Evolutionary conservation across 2,797 vertebrate species (phyloP), one percentile per base, ranked within the genome.

Genomic region (Chrysocyon brachyurus): DNA sequence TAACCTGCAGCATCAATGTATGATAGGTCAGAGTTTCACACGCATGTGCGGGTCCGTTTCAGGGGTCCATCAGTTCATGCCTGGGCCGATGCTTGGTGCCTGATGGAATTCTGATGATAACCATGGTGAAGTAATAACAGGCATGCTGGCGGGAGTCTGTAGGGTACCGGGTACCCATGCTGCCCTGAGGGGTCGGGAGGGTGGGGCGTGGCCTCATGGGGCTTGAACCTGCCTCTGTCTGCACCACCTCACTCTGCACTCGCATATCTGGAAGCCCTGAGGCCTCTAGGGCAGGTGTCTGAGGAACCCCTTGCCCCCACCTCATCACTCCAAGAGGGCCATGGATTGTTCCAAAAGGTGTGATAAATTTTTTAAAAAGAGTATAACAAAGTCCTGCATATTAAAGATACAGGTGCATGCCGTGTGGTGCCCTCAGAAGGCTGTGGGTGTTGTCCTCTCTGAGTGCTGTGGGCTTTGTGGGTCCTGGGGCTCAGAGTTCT

Each of bases 141-240:
- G n/a, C 52, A 0, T 1, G 0, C 10, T 6, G 33, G 1, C 1
- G 3, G 33, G 59, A 4, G 28, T 61, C n/a, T 31, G 0, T 19
- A 5, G 1, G 0, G 31, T 7, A 49, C 26, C 3, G 0, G 21
- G 14, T 11, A 1, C 56, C 17, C 40, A 12, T 28, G 0, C 26
- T 12, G 5, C 14, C 24, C 33, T 4, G 2, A 28, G 10, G 5
- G 16, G 49, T 12, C 7, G 5, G 28, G 10, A 17, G 4, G 16
- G 24, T 6, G 36, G 40, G 12, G 3, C 3, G 16, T 7, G 22
- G 40, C 57, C 7, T 0, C 7, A 3, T 0, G 6, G 59, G 22
- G 10, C 91, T 75, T 17, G 46, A 31, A n/a, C 28, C 33, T 63
- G 4, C 40, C 5, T 31, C 0, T 7, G 3, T 14, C 19, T 0